Conservation (phyloP, 2,888 invertebrate species). For the Erebia epiphron region DNA sequence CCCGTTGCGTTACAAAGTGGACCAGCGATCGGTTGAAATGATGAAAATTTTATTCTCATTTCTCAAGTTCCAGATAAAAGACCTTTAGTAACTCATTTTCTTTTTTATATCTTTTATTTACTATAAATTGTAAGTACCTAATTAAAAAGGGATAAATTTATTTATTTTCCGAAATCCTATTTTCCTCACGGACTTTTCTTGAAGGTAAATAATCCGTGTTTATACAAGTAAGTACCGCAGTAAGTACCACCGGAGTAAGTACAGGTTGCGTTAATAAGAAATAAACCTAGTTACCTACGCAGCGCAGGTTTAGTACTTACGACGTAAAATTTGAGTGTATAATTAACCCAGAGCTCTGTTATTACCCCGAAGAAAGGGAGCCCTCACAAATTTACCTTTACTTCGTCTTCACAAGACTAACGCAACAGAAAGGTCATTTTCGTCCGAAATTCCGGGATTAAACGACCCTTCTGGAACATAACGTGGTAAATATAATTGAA, state of each 20-base stretch:
- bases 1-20: too few species aligned
- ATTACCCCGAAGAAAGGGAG: constrained; percentile 4
- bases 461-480: not conserved
- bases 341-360: constrained; percentile 18
- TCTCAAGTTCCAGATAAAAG: too few species aligned
- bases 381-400: constrained; percentile 11
- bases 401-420: not conserved
- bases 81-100: too few species aligned
- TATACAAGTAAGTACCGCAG: not conserved
- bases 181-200: not conserved
- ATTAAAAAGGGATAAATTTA: too few species aligned
- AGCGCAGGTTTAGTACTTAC: constrained; percentile 1
- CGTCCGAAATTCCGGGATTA: not conserved
- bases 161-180: too few species aligned
- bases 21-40: too few species aligned
- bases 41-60: too few species aligned
- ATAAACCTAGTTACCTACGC: not conserved
- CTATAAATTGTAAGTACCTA: too few species aligned
- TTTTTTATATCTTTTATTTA: too few species aligned
- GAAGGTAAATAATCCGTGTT: not conserved
- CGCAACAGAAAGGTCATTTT: not conserved
- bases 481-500: not conserved
- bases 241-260: too few species aligned
- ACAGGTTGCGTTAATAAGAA: not conserved
- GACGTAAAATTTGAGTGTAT: constrained; percentile 14